Percentiles rank a stretch among this genome's conserved stretches.
These are phyloP conservation scores for Globodera ellingtonae DNA, from an alignment of 1,140 invertebrate genomes.

Conservation along the genomic window DNA sequence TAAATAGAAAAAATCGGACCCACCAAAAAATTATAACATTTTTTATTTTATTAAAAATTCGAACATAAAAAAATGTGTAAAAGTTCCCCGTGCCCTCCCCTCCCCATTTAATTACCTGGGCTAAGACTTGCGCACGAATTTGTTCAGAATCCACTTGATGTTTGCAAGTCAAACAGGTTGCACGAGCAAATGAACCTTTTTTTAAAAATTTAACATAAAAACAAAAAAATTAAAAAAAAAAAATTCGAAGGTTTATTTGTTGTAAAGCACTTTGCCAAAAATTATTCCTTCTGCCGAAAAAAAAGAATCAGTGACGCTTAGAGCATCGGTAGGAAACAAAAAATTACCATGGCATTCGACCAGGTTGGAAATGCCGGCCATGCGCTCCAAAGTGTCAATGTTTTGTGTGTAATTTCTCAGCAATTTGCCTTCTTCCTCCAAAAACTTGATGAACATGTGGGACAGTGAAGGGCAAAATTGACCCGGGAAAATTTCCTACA, in stretches of 20 bases:
- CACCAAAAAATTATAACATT: no score
- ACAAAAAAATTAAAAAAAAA: no score
- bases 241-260: not conserved
- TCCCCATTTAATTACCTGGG: constrained; percentile 23
- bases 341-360: constrained; percentile 68
- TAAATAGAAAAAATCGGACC: not conserved
- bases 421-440: constrained; percentile 79
- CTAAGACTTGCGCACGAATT: constrained; percentile 42
- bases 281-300: not conserved
- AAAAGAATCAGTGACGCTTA: no score
- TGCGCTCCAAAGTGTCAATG: constrained; percentile 85
- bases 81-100: no score
- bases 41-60: no score
- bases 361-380: constrained; percentile 74
- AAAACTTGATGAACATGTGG: constrained; percentile 80
- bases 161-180: constrained; percentile 44
- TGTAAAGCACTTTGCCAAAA: no score
- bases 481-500: constrained; percentile 46
- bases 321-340: constrained; percentile 1
- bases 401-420: constrained; percentile 90
- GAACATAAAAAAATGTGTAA: no score
- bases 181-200: constrained; percentile 34
- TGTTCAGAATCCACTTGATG: constrained; percentile 43
- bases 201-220: not conserved
- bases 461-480: constrained; percentile 76